Evolutionary conservation across 2,797 vertebrate genomes (phyloP), one percentile per base, ranked within the genome.

Genomic region (Amblyraja radiata): DNA sequence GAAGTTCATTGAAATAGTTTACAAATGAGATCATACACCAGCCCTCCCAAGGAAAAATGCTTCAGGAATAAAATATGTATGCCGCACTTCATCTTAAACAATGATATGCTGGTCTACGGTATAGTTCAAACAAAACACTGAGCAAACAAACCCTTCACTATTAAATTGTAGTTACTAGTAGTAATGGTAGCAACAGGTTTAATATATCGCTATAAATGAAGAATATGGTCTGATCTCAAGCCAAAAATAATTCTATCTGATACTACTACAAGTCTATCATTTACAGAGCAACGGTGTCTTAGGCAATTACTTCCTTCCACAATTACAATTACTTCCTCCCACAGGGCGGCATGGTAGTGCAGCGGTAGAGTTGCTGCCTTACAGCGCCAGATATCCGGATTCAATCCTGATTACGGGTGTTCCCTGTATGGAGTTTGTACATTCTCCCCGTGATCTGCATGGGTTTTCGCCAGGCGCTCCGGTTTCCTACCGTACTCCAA

Each of bases 111-210:
- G 46, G 65, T 74, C 71, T 13, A 32, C 32, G 39, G 90, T 6
- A 39, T 73, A 39, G 28, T 76, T 74, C 90, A 76, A 90, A 76
- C 71, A 92, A 92, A 54, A 92, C 58, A 28, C n/a, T 3, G 36
- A n/a, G 74, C 23, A 92, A 9, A 73, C 65, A 90, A 73, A 73
- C 68, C 95, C 95, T 94, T 94, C 96, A 95, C 93, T 93, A 94
- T 96, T 95, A 95, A 96, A 97, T 97, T 97, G 95, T 96, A 97
- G 96, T 95, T 95, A 96, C 96, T 97, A 73, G 21, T 73, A 73
- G 21, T 21, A 68, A 10, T 5, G 2, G 16, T 68, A 73, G 18
- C 96, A 97, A 94, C 93, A 58, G 46, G 88, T 92, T 79, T 80
- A 79, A 92, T 61, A 68, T 58, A 61, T 78, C 32, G 58, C 77